Evolutionary conservation across 2,888 invertebrate genomes (phyloP).

Genomic region (Drosophila setosimentum): DNA sequence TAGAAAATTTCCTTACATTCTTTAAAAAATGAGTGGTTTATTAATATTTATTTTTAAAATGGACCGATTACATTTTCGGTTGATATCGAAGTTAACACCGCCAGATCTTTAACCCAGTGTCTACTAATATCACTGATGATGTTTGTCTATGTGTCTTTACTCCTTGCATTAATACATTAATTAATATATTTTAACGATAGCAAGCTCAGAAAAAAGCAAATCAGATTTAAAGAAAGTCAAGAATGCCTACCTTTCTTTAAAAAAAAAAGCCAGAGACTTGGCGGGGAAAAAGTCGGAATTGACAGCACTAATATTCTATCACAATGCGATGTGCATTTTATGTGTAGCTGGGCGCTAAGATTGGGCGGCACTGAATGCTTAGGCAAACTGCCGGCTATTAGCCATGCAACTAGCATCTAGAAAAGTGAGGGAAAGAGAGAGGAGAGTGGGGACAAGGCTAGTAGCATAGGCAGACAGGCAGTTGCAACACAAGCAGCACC

Average conservation of each 20-base stretch:
- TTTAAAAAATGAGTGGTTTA: not conserved
- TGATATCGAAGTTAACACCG: not conserved
- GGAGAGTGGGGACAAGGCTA: not conserved
- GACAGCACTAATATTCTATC: conserved; percentile 10
- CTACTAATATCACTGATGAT: not conserved
- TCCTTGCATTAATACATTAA: not conserved
- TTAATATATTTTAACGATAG: not conserved
- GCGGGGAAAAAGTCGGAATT: not conserved
- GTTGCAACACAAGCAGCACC: conserved; percentile 31
- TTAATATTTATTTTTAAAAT: not conserved
- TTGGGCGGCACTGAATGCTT: conserved; percentile 48
- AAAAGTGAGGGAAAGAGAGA: not conserved
- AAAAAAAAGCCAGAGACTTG: not conserved
- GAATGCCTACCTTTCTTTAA: accelerated
- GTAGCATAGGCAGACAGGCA: not conserved
- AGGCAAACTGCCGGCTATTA: conserved; percentile 75
- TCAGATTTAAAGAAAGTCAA: not conserved
- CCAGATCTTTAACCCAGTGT: not conserved
- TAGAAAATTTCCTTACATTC: accelerated
- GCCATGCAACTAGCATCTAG: conserved; percentile 51
- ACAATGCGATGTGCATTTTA: conserved; percentile 58
- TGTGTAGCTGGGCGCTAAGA: conserved; percentile 28
- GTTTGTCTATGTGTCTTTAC: not conserved
- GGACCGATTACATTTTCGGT: not conserved
- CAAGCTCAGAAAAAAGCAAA: not conserved